Base-by-base conservation (phyloP, 2,888 invertebrate genomes). In the Eupithecia abbreviata region DNA sequence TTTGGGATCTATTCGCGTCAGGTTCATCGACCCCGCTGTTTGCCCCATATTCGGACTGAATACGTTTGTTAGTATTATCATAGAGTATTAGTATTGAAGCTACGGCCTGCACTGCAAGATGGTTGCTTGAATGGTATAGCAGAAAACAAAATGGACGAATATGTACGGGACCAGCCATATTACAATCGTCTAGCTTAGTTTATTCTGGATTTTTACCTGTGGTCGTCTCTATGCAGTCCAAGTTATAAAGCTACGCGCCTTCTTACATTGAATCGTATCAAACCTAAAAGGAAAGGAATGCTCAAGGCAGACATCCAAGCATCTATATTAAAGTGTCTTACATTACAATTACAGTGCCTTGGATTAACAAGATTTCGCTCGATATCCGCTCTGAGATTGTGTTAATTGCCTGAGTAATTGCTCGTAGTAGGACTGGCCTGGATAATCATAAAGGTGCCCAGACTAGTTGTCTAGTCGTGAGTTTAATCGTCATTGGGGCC, bases 1-100 rank as follows among this genome's bases (percentile, higher is more conserved):
- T 51, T 55, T 55, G 70, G 73, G 77, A 78, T 82, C 82, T 84
- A 84, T 85, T 84, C 79, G 70, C 71, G 73, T 79, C 74, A 51
- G 78, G 84, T 82, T 84, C 82, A 78, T 66, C 66, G 83, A 84
- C 80, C 84, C 79, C 73, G 75, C 73, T 77, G 30, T 78, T 76
- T 76, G 76, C 77, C 75, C 74, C 79, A 76, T 77, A 80, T 79
- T 74, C 78, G 77, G 79, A 42, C 41, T 41, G 65, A 7, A 65
- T 12, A 41, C 65, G 12, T 51, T 15, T 51, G 51, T 4, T 65
- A 41, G 41, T 55, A 30, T 30, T 30, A 30, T 0, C 30, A 30
- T 30, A 30, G 30, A 30, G 30, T 30, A 51, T 51, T 18, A 58
- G 7, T 18, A 18, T 7, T 18, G 10, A 10, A 2, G 10, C 18